phyloP scores from a whole-genome alignment of 2,888 invertebrate genomes.

The Euproctis similis region DNA sequence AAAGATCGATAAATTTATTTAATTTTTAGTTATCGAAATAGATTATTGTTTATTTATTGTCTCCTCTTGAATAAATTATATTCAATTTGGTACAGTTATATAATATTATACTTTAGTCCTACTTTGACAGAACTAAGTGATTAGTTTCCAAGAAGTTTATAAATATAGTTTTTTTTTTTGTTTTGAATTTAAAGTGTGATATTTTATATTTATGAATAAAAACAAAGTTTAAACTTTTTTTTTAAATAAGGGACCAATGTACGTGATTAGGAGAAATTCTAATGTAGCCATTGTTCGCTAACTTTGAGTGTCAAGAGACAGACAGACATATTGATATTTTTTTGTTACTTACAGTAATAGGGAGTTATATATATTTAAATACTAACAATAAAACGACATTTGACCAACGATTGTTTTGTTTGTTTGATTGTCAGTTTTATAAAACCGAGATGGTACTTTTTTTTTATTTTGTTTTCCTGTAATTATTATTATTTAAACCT shows the following conservation, averaged over 20 bases:
- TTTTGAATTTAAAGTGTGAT: conserved; percentile 76
- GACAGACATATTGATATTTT: conserved; percentile 40
- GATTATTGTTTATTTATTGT: conserved; percentile 74
- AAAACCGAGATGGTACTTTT: conserved; percentile 52
- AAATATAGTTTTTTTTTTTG: too few relatives aligned
- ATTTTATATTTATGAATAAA: conserved; percentile 74
- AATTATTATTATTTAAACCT: conserved; percentile 38
- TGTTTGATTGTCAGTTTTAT: conserved; percentile 50
- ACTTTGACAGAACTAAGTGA: conserved; percentile 70
- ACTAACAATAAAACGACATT: conserved; percentile 57
- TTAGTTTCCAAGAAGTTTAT: conserved; percentile 69
- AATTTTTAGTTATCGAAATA: conserved; percentile 73
- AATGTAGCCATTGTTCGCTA: conserved; percentile 56
- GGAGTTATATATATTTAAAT: conserved; percentile 23
- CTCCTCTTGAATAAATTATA: conserved; percentile 66
- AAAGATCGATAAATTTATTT: conserved; percentile 71
- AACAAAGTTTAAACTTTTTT: conserved; percentile 73
- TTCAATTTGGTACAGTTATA: conserved; percentile 73
- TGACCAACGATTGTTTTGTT: conserved; percentile 53
- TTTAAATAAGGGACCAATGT: conserved; percentile 75
- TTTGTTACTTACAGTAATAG: conserved; percentile 49
- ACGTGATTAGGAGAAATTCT: conserved; percentile 72
- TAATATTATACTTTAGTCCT: conserved; percentile 64
- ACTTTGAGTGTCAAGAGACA: conserved; percentile 58
- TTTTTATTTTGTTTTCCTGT: conserved; percentile 45